These are phyloP conservation scores for Proteles cristata DNA, from an alignment of 2,113 vertebrate species.

Conservation along the genomic window DNA sequence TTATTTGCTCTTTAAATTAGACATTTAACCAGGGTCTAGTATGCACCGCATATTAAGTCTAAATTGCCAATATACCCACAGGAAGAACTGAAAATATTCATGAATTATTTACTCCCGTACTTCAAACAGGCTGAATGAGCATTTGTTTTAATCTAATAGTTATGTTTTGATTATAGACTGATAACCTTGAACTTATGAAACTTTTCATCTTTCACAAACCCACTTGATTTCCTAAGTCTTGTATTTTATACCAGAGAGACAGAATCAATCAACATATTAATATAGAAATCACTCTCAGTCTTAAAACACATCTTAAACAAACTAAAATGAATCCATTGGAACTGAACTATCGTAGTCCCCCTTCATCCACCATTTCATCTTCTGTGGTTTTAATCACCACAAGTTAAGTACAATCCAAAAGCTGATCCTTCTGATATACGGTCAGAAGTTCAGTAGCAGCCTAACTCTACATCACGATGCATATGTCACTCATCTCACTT, in stretches of 20 bases:
- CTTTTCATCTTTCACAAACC: not conserved
- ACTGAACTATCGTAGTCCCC: not conserved
- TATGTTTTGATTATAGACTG: conserved; percentile 37
- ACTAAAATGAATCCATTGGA: not conserved
- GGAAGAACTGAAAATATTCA: conserved; percentile 25
- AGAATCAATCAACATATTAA: not conserved
- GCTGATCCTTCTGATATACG: not conserved
- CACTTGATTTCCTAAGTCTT: not conserved
- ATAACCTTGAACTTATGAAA: not conserved
- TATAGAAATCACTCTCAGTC: not conserved
- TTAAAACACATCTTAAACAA: not conserved
- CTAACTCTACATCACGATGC: not conserved
- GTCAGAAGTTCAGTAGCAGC: not conserved
- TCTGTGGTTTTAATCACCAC: not conserved
- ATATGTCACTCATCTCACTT: not conserved
- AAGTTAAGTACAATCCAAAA: not conserved
- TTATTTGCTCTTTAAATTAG: conserved; percentile 47
- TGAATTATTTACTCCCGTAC: conserved; percentile 41
- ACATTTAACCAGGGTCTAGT: conserved; percentile 26
- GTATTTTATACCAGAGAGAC: not conserved
- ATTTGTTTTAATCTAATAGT: conserved; percentile 18
- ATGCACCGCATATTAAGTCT: not conserved
- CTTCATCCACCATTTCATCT: not conserved
- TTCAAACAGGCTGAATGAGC: not conserved
- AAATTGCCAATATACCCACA: not conserved